Evolutionary conservation across 2,113 vertebrate genomes (phyloP).

Genomic region (Dermatemys mawii): DNA sequence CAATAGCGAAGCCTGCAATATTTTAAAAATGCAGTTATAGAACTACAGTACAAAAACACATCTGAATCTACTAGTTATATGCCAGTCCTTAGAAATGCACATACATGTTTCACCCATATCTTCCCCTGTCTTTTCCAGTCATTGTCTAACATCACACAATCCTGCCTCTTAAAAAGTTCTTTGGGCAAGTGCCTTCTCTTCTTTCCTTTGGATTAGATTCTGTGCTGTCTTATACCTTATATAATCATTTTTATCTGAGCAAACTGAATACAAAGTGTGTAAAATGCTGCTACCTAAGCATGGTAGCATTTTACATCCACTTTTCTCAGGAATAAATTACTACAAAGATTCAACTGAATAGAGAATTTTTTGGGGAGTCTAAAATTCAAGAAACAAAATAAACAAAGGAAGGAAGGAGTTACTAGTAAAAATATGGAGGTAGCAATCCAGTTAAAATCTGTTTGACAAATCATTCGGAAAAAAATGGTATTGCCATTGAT

Average conservation of each 20-base stretch:
- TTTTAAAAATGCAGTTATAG: not conserved
- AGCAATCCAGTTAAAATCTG: not conserved
- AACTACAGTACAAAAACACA: not conserved
- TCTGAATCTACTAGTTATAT: not conserved
- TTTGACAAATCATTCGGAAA: not conserved
- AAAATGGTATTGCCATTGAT: not conserved
- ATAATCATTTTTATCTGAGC: not conserved
- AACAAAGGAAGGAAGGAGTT: not conserved
- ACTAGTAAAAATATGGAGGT: not conserved
- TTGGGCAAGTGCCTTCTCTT: not conserved
- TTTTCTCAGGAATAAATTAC: not conserved
- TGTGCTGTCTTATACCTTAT: not conserved
- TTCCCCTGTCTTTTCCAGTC: conserved; percentile 21
- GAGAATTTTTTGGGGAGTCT: not conserved
- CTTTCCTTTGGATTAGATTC: not conserved
- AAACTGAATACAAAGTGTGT: not conserved
- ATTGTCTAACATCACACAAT: not conserved
- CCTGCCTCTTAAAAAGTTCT: not conserved
- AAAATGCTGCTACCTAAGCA: not conserved
- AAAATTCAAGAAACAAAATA: not conserved
- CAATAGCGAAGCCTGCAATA: not conserved
- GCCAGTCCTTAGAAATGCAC: not conserved
- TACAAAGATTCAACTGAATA: not conserved
- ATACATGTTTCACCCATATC: not conserved
- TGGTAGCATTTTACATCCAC: not conserved